Evolutionary conservation across 2,888 invertebrate species (phyloP), one percentile per base, ranked within the genome.

Genomic region (Serrognathus titanus): DNA sequence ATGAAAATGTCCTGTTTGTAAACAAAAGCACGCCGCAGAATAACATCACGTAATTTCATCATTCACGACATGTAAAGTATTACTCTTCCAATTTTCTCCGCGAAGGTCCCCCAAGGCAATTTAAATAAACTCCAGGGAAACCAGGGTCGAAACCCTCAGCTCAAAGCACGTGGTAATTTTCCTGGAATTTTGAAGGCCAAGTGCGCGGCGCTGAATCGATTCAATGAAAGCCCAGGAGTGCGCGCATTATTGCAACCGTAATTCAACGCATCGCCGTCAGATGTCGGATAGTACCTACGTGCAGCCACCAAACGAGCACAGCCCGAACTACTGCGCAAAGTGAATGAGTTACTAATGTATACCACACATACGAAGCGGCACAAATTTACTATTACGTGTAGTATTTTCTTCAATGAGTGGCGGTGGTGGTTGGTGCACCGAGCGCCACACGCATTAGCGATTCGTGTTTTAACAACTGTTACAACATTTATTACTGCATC

Each of bases 131-230:
- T 39, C 39, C 39, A 7, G 43, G 43, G 9, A 16, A 43, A 43
- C 43, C 40, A 68, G 71, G 72, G 72, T 72, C 68, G 71, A 72
- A 69, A 71, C 59, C 71, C 73, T 68, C 63, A 69, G 71, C 63
- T 31, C 24, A 66, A 36, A 51, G 8, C 70, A 69, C 71, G 69
- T 68, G 64, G 50, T 47, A 43, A 52, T 57, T 57, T 57, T 59
- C 63, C 61, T 60, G 64, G 54, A 57, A 62, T 59, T 70, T 75
- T 75, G 73, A 75, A 76, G 76, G 77, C 76, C 77, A 77, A 77
- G 76, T 71, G 72, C 74, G 68, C 63, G 24, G 24, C 20, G 72
- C 73, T 74, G 62, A 67, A 76, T 75, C 71, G 75, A 75, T 75
- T 71, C 39, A 39, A 40, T 31, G 24, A 31, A 31, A 31, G 24